Percentiles rank a stretch among this genome's conserved stretches.
Evolutionary conservation across 2,797 vertebrate genomes (phyloP).

Genomic region (Takifugu ocellatus): DNA sequence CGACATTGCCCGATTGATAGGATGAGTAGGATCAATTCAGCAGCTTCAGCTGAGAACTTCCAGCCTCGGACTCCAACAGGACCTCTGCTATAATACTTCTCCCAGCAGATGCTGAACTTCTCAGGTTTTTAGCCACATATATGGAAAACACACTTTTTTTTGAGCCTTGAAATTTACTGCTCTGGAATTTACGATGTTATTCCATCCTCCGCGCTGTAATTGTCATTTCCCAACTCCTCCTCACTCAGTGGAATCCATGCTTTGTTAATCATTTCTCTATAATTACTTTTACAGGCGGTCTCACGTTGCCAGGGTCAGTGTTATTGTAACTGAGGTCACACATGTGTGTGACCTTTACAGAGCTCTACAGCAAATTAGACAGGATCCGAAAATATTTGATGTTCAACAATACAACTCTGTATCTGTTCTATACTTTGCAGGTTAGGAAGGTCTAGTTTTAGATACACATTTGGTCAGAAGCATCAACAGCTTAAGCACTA

Average conservation of each 20-base stretch:
- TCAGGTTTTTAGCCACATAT: constrained; percentile 15
- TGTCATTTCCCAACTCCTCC: constrained; percentile 39
- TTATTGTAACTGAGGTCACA: neutral
- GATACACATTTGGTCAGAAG: neutral
- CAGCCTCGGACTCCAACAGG: constrained; percentile 14
- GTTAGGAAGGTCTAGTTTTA: neutral
- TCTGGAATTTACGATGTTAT: constrained; percentile 42
- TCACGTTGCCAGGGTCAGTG: neutral
- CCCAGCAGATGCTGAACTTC: constrained; percentile 5
- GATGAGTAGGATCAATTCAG: constrained; percentile 13
- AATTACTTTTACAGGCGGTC: constrained; percentile 43
- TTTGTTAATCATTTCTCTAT: constrained; percentile 35
- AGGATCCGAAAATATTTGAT: neutral
- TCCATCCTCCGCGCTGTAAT: constrained; percentile 25
- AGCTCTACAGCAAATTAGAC: constrained; percentile 3
- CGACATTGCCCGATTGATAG: constrained; percentile 10
- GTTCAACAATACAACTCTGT: neutral
- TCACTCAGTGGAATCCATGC: constrained; percentile 28
- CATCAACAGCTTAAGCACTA: constrained; percentile 15
- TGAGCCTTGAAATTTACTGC: constrained; percentile 36
- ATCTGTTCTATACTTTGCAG: neutral
- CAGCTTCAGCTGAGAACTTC: constrained; percentile 1
- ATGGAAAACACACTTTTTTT: constrained; percentile 39
- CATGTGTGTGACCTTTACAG: neutral
- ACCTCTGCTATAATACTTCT: constrained; percentile 34